These are phyloP conservation scores for Spheniscus mendiculus DNA, from an alignment of 2,113 vertebrate species.

Conservation along the genomic window DNA sequence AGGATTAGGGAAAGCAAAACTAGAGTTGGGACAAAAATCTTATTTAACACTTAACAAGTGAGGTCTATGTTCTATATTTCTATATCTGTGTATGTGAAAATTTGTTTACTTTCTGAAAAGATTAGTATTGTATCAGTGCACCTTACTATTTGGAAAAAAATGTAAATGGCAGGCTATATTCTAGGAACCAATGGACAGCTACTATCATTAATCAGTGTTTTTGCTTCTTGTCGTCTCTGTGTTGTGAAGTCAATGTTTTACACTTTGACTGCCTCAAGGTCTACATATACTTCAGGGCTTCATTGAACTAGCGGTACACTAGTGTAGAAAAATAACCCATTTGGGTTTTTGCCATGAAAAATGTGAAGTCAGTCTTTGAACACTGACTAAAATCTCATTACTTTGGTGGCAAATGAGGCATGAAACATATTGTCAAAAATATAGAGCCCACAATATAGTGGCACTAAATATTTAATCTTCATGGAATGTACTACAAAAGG, in stretches of 20 bases:
- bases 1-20: background rate
- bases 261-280: constrained; percentile 31
- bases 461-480: constrained; percentile 39
- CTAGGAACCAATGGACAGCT: background rate
- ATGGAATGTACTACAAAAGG: constrained; percentile 6
- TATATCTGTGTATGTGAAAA: background rate
- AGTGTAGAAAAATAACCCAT: constrained; percentile 39
- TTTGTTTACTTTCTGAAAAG: background rate
- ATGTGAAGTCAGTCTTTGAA: constrained; percentile 33
- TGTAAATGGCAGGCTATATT: background rate
- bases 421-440: constrained; percentile 61
- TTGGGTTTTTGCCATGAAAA: constrained; percentile 45
- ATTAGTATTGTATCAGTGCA: background rate
- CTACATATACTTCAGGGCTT: constrained; percentile 17
- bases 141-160: background rate
- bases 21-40: background rate
- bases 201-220: background rate
- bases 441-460: constrained; percentile 18
- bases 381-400: constrained; percentile 52
- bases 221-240: background rate
- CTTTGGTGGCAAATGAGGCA: constrained; percentile 54
- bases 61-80: background rate
- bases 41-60: background rate
- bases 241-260: constrained; percentile 14
- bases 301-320: background rate